phyloP scores from a whole-genome alignment of 2,888 invertebrate genomes.

The Acanthacorydalis orientalis region DNA sequence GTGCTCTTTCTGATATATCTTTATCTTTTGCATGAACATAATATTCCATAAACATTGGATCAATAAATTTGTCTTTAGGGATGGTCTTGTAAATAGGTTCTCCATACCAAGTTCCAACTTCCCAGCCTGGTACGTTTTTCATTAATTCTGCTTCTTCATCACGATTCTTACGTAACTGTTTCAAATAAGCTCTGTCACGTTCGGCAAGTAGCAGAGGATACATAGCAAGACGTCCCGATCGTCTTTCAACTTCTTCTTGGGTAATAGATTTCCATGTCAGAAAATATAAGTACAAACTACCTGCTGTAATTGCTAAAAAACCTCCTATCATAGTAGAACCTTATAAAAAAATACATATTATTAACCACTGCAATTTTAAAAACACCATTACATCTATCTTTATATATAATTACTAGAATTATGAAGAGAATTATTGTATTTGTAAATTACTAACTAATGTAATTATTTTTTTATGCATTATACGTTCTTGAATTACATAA shows the following conservation, averaged over 20 bases:
- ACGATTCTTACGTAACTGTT: constrained; percentile 59
- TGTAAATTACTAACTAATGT: too few species aligned
- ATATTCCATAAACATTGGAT: constrained; percentile 51
- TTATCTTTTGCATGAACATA: constrained; percentile 44
- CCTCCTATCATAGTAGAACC: constrained; percentile 45
- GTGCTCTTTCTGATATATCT: constrained; percentile 32
- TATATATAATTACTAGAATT: too few species aligned
- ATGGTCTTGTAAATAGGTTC: constrained; percentile 62
- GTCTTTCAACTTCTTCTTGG: constrained; percentile 50
- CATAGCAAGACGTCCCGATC: constrained; percentile 60
- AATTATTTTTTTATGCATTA: too few species aligned
- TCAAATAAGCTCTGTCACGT: constrained; percentile 66
- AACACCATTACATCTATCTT: not conserved
- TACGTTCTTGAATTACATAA: too few species aligned
- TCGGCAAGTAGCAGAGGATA: constrained; percentile 68
- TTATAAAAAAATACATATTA: constrained; percentile 18
- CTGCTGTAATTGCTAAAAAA: constrained; percentile 37
- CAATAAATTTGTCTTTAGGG: constrained; percentile 41
- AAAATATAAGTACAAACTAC: constrained; percentile 38
- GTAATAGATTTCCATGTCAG: constrained; percentile 33
- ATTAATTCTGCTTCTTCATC: constrained; percentile 76
- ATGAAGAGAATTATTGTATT: too few species aligned
- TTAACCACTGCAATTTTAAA: not conserved
- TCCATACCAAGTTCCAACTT: constrained; percentile 76
- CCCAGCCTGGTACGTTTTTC: constrained; percentile 82